A percentile compares a stretch with the other conserved stretches of the same genome.
Conservation (phyloP, 2,888 invertebrate species). For the Arctia plantaginis region DNA sequence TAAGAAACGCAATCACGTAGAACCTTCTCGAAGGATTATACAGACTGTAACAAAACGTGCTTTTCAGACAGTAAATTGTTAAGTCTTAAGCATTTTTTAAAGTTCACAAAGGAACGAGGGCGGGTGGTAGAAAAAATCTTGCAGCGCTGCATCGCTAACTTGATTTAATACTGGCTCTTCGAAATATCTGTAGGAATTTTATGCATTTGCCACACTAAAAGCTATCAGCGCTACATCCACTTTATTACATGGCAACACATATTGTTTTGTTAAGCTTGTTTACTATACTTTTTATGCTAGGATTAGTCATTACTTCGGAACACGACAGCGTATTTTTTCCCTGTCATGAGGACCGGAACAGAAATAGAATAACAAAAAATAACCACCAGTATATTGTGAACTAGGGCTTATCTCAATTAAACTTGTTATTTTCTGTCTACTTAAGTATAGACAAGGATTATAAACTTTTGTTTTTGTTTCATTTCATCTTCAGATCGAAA, state of each 20-base stretch:
- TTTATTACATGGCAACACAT: constrained; percentile 33
- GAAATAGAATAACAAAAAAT: neutral
- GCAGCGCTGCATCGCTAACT: constrained; percentile 53
- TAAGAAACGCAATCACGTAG: constrained; percentile 36
- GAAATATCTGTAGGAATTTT: constrained; percentile 49
- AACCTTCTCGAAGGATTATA: constrained; percentile 29
- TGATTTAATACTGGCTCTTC: constrained; percentile 50
- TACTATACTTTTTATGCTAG: constrained; percentile 3
- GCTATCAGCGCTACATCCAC: constrained; percentile 46
- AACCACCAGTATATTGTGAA: neutral
- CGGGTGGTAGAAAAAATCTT: constrained; percentile 48
- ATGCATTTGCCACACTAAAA: constrained; percentile 44
- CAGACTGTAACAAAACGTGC: constrained; percentile 28
- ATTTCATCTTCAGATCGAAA: neutral
- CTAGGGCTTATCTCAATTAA: neutral
- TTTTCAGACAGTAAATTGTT: constrained; percentile 42
- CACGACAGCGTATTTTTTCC: constrained; percentile 4
- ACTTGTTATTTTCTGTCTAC: neutral
- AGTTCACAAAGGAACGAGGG: constrained; percentile 46
- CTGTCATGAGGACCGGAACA: neutral
- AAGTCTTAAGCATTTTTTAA: constrained; percentile 51
- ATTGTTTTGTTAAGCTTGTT: constrained; percentile 8
- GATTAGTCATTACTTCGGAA: constrained; percentile 4
- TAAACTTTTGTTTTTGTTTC: neutral
- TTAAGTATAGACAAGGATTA: neutral